A percentile compares a stretch with the other conserved stretches of the same genome.
Conservation (phyloP, 2,797 vertebrate species). For the Coregonus sp. region DNA sequence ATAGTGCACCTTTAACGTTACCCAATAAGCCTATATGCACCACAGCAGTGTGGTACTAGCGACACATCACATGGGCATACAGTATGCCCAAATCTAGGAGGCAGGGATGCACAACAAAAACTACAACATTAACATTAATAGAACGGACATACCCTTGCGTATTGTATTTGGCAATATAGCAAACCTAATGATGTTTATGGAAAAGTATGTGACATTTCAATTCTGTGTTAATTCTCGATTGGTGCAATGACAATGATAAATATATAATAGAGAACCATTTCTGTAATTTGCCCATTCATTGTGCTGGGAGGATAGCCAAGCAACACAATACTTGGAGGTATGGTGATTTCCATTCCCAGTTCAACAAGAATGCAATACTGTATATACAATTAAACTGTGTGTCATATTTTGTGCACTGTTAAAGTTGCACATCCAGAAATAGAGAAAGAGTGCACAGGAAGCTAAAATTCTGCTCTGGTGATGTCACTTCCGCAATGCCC, state of each 20-base stretch:
- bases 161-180: neutral
- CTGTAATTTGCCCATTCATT: neutral
- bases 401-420: neutral
- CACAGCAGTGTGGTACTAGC: neutral
- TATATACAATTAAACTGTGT: neutral
- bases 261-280: neutral
- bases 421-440: neutral
- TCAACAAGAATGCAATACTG: neutral
- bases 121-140: neutral
- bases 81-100: neutral
- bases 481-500: slow-evolving; percentile 57
- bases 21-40: neutral
- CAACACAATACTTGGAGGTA: neutral
- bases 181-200: neutral
- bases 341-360: neutral
- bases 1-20: neutral
- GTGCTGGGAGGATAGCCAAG: neutral
- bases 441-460: slow-evolving; percentile 31
- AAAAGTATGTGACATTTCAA: neutral
- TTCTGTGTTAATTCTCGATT: neutral
- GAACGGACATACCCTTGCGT: neutral
- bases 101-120: neutral
- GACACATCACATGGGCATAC: neutral
- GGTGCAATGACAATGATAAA: neutral
- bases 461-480: slow-evolving; percentile 45